Evolutionary conservation across 2,113 vertebrate genomes (phyloP).

Genomic region (Vulpes ferrilata): DNA sequence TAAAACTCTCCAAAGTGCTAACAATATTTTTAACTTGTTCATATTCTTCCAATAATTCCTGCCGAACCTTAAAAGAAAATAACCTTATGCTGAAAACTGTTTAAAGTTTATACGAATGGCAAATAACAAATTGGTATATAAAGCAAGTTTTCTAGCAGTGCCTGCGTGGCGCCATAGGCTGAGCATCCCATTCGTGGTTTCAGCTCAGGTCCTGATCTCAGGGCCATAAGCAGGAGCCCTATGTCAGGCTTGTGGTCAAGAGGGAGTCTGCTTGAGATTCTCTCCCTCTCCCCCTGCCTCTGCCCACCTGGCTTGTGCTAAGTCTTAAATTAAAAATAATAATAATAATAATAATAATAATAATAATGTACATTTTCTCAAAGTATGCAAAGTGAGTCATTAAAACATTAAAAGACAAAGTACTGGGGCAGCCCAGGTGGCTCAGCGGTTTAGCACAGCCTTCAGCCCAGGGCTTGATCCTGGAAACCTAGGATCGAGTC

Average conservation of each 20-base stretch:
- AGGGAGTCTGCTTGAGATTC: neutral
- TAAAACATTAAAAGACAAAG: neutral
- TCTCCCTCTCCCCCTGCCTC: neutral
- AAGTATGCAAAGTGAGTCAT: conserved; percentile 34
- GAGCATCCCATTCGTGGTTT: neutral
- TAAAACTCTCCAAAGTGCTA: conserved; percentile 96
- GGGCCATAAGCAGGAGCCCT: neutral
- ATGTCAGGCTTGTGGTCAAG: neutral
- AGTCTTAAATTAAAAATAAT: neutral
- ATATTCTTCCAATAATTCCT: conserved; percentile 96
- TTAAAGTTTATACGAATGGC: neutral
- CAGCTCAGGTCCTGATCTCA: neutral
- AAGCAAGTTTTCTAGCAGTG: neutral
- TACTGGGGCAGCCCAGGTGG: too few species aligned
- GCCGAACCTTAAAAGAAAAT: conserved; percentile 90
- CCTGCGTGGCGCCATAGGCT: neutral
- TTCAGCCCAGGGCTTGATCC: too few species aligned
- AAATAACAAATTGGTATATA: conserved; percentile 29
- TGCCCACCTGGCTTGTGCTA: neutral
- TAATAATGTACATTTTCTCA: conserved; percentile 13
- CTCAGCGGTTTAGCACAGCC: too few species aligned
- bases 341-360: neutral
- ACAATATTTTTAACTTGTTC: conserved; percentile 97
- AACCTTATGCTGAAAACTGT: neutral
- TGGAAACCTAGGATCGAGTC: too few species aligned